Evolutionary conservation across 2,797 vertebrate genomes (phyloP), one percentile per base, ranked within the genome.

Genomic region (Tadarida brasiliensis): DNA sequence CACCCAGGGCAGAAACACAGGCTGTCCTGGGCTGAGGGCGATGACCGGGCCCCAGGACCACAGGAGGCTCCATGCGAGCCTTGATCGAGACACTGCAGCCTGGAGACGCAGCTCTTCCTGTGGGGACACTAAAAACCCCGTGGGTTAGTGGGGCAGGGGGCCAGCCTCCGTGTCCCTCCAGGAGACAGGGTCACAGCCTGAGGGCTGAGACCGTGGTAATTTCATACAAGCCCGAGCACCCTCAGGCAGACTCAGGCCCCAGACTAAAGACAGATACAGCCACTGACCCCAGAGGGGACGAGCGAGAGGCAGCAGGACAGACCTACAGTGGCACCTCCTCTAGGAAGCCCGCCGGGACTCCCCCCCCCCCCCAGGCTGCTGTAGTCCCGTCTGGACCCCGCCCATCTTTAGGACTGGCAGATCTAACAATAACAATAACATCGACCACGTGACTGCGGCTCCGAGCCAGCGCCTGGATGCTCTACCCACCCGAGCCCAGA

Each of bases 161-260:
- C 44, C 7, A 16, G 61, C 8, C 5, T 65, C 20, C 0, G 11
- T 7, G 1, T 6, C 20, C 24, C 14, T 39, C 11, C 4, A 0
- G 57, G 33, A 74, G 67, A 47, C 0, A 4, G 24, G 56, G 5
- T 2, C 17, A 3, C 56, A 57, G 65, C 11, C n/a, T 6, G 9
- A 16, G 24, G 59, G 24, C 70, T 47, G 26, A 35, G 33, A 49
- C 70, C 7, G 16, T 15, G 35, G 51, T 57, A 26, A 65, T 17
- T 51, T n/a, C 61, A 61, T 7, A 26, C 17, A 30, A 20, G 51
- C 67, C 17, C 0, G 0, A 76, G 56, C 67, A 70, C 5, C 17
- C 35, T 70, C 51, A 19, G 30, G 51, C 12, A 39, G 19, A 24
- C 39, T 89, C 56, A 9, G 74, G 15, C 59, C 63, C 3, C 5